Percentiles rank a stretch among this genome's conserved stretches.
These are phyloP conservation scores for Microcaecilia unicolor DNA, from an alignment of 2,797 vertebrate species.

Conservation along the genomic window DNA sequence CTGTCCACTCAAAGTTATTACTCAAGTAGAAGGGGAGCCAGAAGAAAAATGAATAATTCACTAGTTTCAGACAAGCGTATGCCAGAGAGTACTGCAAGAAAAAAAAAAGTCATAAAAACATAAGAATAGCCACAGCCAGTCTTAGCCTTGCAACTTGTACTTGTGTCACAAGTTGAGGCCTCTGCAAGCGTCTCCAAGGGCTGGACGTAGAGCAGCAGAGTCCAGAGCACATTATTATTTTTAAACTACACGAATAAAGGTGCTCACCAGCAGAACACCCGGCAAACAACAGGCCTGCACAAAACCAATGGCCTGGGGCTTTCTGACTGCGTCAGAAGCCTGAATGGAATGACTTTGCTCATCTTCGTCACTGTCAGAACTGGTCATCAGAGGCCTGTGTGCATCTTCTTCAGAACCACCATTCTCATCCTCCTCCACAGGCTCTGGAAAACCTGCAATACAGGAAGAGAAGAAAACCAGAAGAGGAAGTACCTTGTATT, in stretches of 20 bases:
- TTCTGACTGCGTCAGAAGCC: conserved; percentile 28
- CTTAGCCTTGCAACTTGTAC: too few species aligned
- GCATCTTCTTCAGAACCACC: conserved; percentile 56
- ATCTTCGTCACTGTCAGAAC: conserved; percentile 55
- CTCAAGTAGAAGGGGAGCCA: conserved; percentile 97
- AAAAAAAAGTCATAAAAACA: too few species aligned
- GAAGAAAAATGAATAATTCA: conserved; percentile 98
- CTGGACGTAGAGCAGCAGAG: too few species aligned
- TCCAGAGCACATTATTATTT: too few species aligned
- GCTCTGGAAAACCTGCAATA: conserved; percentile 64
- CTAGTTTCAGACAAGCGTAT: conserved; percentile 90
- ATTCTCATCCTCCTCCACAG: conserved; percentile 48
- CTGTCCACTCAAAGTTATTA: conserved; percentile 87
- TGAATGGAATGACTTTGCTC: conserved; percentile 56
- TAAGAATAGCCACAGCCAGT: not conserved
- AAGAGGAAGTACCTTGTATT: too few species aligned
- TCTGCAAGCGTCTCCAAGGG: too few species aligned
- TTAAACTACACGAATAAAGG: too few species aligned
- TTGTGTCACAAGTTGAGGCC: too few species aligned
- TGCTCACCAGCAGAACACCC: conserved; percentile 79
- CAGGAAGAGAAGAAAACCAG: too few species aligned
- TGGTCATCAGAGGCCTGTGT: conserved; percentile 73
- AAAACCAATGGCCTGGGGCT: conserved; percentile 70
- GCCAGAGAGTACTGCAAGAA: conserved; percentile 82
- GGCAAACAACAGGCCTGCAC: conserved; percentile 85